Base-by-base conservation (phyloP, 2,888 invertebrate genomes). In the Lithophane socia region DNA sequence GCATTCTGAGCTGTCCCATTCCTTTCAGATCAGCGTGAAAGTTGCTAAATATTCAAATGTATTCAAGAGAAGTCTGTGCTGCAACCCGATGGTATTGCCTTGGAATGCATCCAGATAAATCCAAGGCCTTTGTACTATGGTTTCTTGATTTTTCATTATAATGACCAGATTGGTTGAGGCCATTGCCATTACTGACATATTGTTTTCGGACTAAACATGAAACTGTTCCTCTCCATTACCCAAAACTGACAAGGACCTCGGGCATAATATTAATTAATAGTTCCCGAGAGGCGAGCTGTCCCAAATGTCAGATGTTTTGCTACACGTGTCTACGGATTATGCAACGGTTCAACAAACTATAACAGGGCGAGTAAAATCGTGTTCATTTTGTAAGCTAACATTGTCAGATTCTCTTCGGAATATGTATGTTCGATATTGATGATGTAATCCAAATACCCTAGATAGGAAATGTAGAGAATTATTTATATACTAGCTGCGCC, bases 211-310 rank as follows among this genome's bases (percentile, higher is more conserved):
- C 29, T 63, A 60, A 79, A 73, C 69, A 66, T 37, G 67, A 75
- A 47, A 75, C 66, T 29, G 73, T 85, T 77, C 66, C 79, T 72
- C 79, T 80, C 61, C 75, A 82, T 82, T 84, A 84, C 76, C 72
- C 49, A 69, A 75, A 70, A 74, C 68, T 75, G 77, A 80, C 74
- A 75, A 52, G 65, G 83, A 76, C 82, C 77, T 80, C 54, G 70
- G 74, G 61, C 63, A 67, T 77, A 82, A 76, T 74, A 82, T 87
- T 83, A 88, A 87, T 88, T 82, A 87, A 82, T 84, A 80, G 80
- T 84, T 82, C 82, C 76, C 73, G 63, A 84, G 79, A 76, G 78
- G 79, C 79, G 66, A 70, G 61, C 82, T 77, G 77, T 80, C 84
- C 80, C 58, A 77, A 80, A 87, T 87, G 82, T 86, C 88, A 84